Conservation (phyloP, 1,140 invertebrate species). For the Acromyrmex heyeri region DNA sequence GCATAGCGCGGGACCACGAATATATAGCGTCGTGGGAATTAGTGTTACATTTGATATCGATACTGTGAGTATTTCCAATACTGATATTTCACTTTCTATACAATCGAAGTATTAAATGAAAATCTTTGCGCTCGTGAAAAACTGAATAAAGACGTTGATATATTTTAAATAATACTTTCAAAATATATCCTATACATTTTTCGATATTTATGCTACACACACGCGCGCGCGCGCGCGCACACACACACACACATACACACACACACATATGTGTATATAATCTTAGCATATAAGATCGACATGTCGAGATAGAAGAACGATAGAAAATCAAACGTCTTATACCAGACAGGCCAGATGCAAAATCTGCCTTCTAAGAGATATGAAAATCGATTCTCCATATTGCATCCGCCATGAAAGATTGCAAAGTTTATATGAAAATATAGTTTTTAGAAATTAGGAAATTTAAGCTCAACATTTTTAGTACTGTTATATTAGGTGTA, state of each 20-base stretch:
- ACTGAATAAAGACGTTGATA: not conserved
- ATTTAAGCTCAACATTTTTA: not conserved
- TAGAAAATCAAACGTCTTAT: not conserved
- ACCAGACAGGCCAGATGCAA: not conserved
- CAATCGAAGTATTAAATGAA: slow-evolving; percentile 5
- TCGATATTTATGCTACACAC: not conserved
- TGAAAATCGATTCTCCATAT: slow-evolving; percentile 24
- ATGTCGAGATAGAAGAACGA: not conserved
- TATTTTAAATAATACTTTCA: slow-evolving; percentile 5
- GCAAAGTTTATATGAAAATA: not conserved
- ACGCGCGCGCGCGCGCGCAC: too few relatives aligned
- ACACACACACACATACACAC: too few relatives aligned
- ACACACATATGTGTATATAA: too few relatives aligned
- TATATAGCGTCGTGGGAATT: slow-evolving; percentile 65
- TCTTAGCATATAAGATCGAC: not conserved
- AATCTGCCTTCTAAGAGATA: not conserved
- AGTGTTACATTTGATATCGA: slow-evolving; percentile 15
- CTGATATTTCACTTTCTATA: slow-evolving; percentile 36
- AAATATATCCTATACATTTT: slow-evolving; percentile 4
- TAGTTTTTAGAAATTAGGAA: not conserved
- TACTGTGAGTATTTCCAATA: not conserved
- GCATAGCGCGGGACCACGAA: slow-evolving; percentile 20
- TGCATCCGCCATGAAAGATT: not conserved
- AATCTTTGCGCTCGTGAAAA: not conserved
- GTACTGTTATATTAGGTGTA: not conserved